Evolutionary conservation across 2,888 invertebrate genomes (phyloP).

Genomic region (Charanyca ferruginea): DNA sequence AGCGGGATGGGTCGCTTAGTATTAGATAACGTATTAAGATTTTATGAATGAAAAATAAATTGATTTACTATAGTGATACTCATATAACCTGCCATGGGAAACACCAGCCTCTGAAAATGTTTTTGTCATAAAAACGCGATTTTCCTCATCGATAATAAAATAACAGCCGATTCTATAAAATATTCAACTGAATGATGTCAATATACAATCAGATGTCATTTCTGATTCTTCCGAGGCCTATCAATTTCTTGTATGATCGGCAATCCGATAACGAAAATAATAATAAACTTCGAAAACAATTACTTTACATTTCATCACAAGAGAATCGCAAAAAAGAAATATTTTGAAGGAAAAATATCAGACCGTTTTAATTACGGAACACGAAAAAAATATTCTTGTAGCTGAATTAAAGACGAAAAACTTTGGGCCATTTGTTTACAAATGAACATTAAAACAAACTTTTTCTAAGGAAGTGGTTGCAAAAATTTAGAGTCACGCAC

Average conservation of each 20-base stretch:
- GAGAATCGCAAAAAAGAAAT: conserved; percentile 35
- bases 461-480: conserved; percentile 70
- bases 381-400: conserved; percentile 51
- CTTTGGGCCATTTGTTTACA: conserved; percentile 61
- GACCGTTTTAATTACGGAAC: conserved; percentile 56
- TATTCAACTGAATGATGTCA: conserved; percentile 1
- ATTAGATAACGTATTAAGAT: not conserved
- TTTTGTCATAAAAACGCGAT: not conserved
- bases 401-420: conserved; percentile 59
- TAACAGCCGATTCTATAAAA: not conserved
- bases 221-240: conserved; percentile 18
- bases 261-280: conserved; percentile 13
- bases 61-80: not conserved
- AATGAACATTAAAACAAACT: conserved; percentile 66
- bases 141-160: conserved; percentile 4
- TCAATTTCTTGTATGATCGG: conserved; percentile 17
- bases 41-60: not conserved
- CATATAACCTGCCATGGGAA: not conserved
- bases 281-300: conserved; percentile 35
- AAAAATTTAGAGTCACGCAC: conserved; percentile 79
- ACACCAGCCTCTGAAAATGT: not conserved
- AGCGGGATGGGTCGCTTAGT: no score
- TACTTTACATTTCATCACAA: conserved; percentile 25
- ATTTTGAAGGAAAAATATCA: conserved; percentile 33
- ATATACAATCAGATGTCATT: conserved; percentile 18